These are phyloP conservation scores for Cerastis rubricosa DNA, from an alignment of 2,888 invertebrate species.

Conservation along the genomic window DNA sequence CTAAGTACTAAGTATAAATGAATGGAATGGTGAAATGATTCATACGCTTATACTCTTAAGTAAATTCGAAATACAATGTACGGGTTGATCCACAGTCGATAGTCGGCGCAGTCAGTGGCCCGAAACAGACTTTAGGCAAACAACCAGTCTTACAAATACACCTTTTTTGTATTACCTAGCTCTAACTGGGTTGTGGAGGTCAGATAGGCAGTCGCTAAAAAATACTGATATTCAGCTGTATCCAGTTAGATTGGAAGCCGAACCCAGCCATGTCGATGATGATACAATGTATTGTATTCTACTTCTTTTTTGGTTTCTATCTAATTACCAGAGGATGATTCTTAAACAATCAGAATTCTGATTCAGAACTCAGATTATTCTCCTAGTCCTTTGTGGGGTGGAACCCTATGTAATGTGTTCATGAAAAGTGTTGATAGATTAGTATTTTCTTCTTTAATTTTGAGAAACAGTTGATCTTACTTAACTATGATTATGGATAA, in stretches of 20 bases:
- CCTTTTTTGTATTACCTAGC: background rate
- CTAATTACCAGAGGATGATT: background rate
- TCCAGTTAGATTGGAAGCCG: background rate
- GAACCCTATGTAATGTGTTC: background rate
- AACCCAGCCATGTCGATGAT: background rate
- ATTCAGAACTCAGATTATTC: background rate
- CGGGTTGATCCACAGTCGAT: background rate
- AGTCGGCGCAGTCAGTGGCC: background rate
- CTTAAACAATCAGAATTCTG: too few species aligned
- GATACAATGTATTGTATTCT: background rate
- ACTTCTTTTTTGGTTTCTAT: background rate
- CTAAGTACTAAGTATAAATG: background rate
- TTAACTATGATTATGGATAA: background rate
- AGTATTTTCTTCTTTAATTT: background rate
- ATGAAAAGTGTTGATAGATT: background rate
- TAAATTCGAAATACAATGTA: background rate
- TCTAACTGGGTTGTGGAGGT: background rate
- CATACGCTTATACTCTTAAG: too few species aligned
- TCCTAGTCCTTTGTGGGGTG: background rate
- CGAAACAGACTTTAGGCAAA: background rate
- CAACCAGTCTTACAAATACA: background rate
- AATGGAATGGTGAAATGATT: background rate
- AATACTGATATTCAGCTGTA: background rate
- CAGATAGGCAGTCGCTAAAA: background rate
- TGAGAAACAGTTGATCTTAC: background rate